Conservation (phyloP, 2,888 invertebrate species). For the Candidula unifasciata region DNA sequence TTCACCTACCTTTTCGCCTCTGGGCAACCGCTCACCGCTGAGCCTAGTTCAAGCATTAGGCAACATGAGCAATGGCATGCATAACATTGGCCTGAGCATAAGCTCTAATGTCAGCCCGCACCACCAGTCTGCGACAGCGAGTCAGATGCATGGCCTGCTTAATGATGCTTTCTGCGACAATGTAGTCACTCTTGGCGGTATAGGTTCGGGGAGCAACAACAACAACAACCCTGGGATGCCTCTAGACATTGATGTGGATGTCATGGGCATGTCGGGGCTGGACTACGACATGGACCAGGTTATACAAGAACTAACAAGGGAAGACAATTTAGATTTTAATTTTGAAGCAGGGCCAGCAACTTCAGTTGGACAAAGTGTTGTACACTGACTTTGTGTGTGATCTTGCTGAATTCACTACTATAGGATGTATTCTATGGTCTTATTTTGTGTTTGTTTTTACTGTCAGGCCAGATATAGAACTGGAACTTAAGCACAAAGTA, state of each 20-base stretch:
- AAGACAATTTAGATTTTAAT: slow-evolving; percentile 94
- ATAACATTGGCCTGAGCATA: slow-evolving; percentile 26
- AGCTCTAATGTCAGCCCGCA: slow-evolving; percentile 36
- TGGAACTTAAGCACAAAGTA: too few relatives aligned
- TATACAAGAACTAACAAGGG: slow-evolving; percentile 91
- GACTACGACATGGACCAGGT: slow-evolving; percentile 92
- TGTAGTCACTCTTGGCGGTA: neutral
- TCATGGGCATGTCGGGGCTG: slow-evolving; percentile 62
- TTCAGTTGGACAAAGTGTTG: slow-evolving; percentile 63
- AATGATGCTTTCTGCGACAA: slow-evolving; percentile 17
- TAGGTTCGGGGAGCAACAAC: slow-evolving; percentile 3
- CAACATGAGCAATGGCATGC: slow-evolving; percentile 47
- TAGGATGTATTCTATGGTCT: too few relatives aligned
- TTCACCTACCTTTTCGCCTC: slow-evolving; percentile 37
- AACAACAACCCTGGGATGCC: slow-evolving; percentile 51
- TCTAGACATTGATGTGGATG: slow-evolving; percentile 63
- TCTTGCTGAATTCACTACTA: neutral
- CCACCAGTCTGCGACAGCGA: slow-evolving; percentile 26
- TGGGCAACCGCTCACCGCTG: slow-evolving; percentile 40
- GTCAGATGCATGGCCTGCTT: slow-evolving; percentile 27
- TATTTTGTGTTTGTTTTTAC: too few relatives aligned
- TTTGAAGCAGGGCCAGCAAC: slow-evolving; percentile 80
- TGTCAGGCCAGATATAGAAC: too few relatives aligned
- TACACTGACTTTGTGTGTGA: slow-evolving; percentile 44
- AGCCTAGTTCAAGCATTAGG: slow-evolving; percentile 31